Evolutionary conservation across 2,113 vertebrate species (phyloP).

Genomic region (Zosterops hypoxanthus): DNA sequence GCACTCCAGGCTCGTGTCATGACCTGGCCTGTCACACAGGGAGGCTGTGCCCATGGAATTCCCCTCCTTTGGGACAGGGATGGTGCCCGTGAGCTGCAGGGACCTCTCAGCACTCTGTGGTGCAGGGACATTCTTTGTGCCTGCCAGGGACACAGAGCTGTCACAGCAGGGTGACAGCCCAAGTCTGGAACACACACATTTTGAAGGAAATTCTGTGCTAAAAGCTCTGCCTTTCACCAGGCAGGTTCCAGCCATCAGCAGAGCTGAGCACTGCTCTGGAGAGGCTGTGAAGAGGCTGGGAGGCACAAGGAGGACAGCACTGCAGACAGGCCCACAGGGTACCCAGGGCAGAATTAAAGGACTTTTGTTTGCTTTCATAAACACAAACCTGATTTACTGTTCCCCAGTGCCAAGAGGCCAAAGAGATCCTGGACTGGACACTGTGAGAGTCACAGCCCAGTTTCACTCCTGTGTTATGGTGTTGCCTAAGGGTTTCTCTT

Average conservation of each 20-base stretch:
- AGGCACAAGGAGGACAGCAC: background rate
- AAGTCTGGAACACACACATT: background rate
- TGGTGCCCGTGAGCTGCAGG: background rate
- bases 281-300: background rate
- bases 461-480: accelerated
- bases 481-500: background rate
- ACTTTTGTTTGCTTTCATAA: background rate
- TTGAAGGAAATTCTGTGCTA: background rate
- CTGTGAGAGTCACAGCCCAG: background rate
- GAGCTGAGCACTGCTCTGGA: background rate
- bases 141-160: background rate
- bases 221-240: background rate
- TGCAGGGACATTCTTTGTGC: accelerated
- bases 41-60: background rate
- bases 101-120: accelerated
- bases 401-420: background rate
- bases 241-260: background rate
- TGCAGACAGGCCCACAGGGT: background rate
- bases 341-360: background rate
- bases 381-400: background rate
- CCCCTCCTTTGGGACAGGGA: background rate
- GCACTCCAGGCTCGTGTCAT: background rate
- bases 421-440: background rate
- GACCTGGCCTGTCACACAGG: background rate
- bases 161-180: background rate